Evolutionary conservation across 53 echinoderm and acorn worm species (phyloP).

Genomic region (Antedon mediterranea): DNA sequence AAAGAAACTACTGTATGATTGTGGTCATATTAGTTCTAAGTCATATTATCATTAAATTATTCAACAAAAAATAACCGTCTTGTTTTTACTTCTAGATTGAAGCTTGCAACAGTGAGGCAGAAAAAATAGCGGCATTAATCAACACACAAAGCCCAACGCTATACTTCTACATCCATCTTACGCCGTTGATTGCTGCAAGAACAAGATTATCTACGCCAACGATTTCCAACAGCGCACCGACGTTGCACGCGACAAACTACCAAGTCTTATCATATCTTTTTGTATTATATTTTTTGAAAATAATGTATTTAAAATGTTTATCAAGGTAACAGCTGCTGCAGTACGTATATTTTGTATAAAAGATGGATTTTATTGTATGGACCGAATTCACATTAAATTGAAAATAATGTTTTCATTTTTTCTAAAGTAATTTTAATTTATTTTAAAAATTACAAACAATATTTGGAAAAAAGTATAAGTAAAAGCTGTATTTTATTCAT

Average conservation of each 20-base stretch:
- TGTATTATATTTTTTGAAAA: neutral
- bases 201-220: conserved; percentile 11
- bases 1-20: too few species aligned
- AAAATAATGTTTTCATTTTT: too few species aligned
- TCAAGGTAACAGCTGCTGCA: neutral
- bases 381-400: neutral
- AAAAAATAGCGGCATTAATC: conserved; percentile 68
- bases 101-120: conserved; percentile 77
- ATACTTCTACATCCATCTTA: conserved; percentile 54
- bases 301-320: neutral
- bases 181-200: conserved; percentile 51
- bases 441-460: too few species aligned
- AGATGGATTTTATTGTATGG: neutral
- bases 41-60: too few species aligned
- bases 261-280: neutral
- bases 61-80: neutral
- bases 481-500: too few species aligned
- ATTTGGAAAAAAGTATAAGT: too few species aligned
- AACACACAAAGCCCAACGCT: conserved; percentile 75
- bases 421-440: too few species aligned
- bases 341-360: neutral
- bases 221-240: neutral
- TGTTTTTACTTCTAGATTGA: conserved; percentile 36
- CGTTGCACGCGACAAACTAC: neutral
- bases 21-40: too few species aligned